Percentiles rank a stretch among this genome's conserved stretches.
Conservation (phyloP, 2,797 vertebrate genomes). For the Halcyon smyrnensis region DNA sequence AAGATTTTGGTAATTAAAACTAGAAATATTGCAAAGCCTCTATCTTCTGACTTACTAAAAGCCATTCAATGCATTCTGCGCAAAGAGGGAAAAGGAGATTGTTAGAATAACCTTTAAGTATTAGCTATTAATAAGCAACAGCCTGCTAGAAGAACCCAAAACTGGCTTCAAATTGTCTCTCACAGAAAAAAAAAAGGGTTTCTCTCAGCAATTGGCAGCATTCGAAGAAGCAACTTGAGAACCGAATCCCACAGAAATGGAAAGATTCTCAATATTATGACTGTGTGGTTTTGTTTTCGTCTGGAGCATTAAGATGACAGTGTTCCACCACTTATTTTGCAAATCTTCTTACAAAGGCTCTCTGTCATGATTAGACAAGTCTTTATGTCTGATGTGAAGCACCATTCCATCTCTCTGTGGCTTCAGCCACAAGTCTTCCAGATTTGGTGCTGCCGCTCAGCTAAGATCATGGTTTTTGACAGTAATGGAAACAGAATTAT, state of each 20-base stretch:
- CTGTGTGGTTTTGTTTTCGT: slow-evolving; percentile 45
- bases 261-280: slow-evolving; percentile 50
- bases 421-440: not conserved
- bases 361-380: slow-evolving; percentile 1
- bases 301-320: slow-evolving; percentile 36
- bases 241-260: slow-evolving; percentile 43
- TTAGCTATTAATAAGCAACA: slow-evolving; percentile 15
- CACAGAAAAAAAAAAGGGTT: slow-evolving; percentile 7
- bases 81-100: not conserved
- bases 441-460: not conserved
- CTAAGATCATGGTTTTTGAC: not conserved
- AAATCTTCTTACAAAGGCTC: slow-evolving; percentile 53
- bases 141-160: not conserved
- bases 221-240: slow-evolving; percentile 35
- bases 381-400: slow-evolving; percentile 26
- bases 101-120: not conserved
- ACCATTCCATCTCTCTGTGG: not conserved
- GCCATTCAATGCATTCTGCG: not conserved
- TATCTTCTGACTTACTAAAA: not conserved
- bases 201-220: slow-evolving; percentile 20
- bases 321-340: slow-evolving; percentile 36
- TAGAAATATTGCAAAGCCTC: not conserved
- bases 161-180: slow-evolving; percentile 1
- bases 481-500: not conserved
- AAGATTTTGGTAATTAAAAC: slow-evolving; percentile 6